Conservation (phyloP, 2,113 vertebrate species). For the Ploceus nigricollis region DNA sequence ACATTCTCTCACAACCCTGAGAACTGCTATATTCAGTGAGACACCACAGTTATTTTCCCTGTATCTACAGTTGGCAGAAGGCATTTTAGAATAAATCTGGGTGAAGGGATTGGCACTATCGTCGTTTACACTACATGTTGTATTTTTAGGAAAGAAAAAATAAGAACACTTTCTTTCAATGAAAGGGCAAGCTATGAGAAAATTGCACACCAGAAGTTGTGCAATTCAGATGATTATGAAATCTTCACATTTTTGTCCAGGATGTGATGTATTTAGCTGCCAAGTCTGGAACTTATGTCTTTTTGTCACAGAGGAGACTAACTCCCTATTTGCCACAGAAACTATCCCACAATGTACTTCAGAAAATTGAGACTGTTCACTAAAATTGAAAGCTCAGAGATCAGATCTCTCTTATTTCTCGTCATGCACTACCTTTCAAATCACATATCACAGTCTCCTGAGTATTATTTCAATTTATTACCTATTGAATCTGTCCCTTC, state of each 20-base stretch:
- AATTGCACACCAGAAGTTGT: background rate
- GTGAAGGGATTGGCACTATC: background rate
- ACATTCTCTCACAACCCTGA: background rate
- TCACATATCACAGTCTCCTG: background rate
- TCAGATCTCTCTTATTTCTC: background rate
- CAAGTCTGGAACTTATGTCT: background rate
- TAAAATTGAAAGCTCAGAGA: background rate
- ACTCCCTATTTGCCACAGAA: background rate
- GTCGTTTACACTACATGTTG: background rate
- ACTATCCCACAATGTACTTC: background rate
- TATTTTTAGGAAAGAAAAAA: conserved; percentile 29
- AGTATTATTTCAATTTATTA: background rate
- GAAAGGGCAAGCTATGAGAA: conserved; percentile 2
- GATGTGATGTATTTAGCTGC: background rate
- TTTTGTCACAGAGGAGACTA: background rate
- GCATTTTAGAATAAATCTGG: background rate
- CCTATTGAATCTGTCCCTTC: background rate
- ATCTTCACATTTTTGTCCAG: conserved; percentile 15
- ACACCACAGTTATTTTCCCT: background rate
- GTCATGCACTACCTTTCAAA: accelerated
- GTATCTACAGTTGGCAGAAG: background rate
- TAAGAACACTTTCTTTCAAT: conserved; percentile 34
- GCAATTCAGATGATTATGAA: conserved; percentile 42
- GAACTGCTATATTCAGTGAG: background rate
- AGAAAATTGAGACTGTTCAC: background rate